Percentiles rank a stretch among this genome's conserved stretches.
These are phyloP conservation scores for Hyperoplus lanceolatus DNA, from an alignment of 2,797 vertebrate genomes.

Conservation along the genomic window DNA sequence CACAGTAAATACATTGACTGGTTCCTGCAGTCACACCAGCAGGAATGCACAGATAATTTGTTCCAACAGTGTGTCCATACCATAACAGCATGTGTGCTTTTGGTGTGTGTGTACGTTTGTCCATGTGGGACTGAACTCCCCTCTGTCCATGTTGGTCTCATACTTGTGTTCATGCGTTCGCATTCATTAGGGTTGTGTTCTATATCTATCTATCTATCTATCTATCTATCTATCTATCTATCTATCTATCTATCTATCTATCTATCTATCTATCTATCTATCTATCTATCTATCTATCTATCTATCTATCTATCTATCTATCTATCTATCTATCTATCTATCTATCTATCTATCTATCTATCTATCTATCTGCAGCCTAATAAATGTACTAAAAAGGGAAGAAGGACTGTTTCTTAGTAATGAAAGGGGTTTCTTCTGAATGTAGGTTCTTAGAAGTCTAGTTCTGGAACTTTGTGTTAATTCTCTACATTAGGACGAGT, in stretches of 20 bases:
- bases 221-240: too few relatives aligned
- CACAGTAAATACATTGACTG: constrained; percentile 29
- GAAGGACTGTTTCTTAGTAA: too few relatives aligned
- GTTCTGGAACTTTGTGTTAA: not conserved
- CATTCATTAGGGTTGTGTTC: not conserved
- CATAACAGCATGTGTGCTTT: not conserved
- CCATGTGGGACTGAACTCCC: constrained; percentile 1
- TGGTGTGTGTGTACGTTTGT: not conserved
- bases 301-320: not conserved
- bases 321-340: not conserved
- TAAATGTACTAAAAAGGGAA: too few relatives aligned
- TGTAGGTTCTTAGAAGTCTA: constrained; percentile 1
- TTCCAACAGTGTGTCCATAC: not conserved
- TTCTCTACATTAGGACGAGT: constrained; percentile 90
- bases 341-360: not conserved
- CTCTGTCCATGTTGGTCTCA: constrained; percentile 7
- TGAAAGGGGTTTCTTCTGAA: not conserved
- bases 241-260: too few relatives aligned
- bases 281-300: not conserved
- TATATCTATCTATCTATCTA: not conserved
- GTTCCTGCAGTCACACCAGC: constrained; percentile 9
- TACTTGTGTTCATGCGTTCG: constrained; percentile 16
- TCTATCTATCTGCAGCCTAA: too few relatives aligned
- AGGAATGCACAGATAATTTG: constrained; percentile 30
- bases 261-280: too few relatives aligned